Evolutionary conservation across 2,113 vertebrate species (phyloP).

Genomic region (Nerophis ophidion): DNA sequence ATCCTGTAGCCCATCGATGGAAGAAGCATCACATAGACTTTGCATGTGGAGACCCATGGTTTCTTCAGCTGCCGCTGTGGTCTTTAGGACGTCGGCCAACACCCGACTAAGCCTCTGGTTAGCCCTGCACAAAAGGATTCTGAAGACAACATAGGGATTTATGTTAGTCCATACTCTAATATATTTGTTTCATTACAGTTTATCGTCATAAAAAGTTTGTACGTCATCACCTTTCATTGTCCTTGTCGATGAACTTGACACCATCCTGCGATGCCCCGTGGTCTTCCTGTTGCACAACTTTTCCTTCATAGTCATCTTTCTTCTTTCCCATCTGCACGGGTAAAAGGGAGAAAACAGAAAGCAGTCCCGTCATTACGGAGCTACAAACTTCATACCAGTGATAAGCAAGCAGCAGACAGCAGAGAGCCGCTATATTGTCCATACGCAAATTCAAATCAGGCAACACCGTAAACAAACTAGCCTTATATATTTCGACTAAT

Average conservation of each 20-base stretch:
- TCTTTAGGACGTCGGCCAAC: constrained; percentile 86
- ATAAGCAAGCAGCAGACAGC: not conserved
- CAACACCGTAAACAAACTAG: constrained; percentile 14
- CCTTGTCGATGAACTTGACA: constrained; percentile 53
- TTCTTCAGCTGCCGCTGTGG: constrained; percentile 85
- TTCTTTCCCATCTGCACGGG: constrained; percentile 74
- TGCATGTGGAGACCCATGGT: constrained; percentile 85
- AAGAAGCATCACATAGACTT: constrained; percentile 68
- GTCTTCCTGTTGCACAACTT: constrained; percentile 45
- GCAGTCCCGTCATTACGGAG: constrained; percentile 81
- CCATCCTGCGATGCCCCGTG: constrained; percentile 48
- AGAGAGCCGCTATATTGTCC: constrained; percentile 9
- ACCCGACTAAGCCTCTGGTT: constrained; percentile 83
- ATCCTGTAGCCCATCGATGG: constrained; percentile 57
- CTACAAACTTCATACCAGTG: constrained; percentile 16
- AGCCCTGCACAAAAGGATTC: constrained; percentile 73
- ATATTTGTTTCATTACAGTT: not conserved
- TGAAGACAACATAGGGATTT: constrained; percentile 30
- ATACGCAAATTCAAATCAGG: constrained; percentile 50
- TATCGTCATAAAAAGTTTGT: not conserved
- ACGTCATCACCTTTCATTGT: constrained; percentile 77
- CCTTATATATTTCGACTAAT: constrained; percentile 8
- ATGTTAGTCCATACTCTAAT: not conserved
- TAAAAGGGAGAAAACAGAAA: constrained; percentile 82
- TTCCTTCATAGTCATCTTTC: constrained; percentile 57